Evolutionary conservation across 2,797 vertebrate genomes (phyloP).

Genomic region (Phyllotis vaccarum): DNA sequence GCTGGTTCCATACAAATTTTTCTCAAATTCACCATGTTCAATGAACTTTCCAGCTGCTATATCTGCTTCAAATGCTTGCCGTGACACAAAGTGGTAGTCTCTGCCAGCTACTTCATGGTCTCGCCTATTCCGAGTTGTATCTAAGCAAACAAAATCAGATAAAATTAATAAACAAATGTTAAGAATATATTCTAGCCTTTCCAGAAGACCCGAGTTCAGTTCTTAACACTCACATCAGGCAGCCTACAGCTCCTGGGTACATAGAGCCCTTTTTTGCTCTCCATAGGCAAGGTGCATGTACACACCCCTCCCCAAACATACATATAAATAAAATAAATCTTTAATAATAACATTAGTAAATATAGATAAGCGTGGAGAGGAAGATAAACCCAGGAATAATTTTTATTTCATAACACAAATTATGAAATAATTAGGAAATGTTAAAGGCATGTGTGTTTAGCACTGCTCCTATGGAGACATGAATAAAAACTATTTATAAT

Average conservation of each 20-base stretch:
- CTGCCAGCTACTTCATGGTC: constrained; percentile 95
- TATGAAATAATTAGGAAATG: constrained; percentile 54
- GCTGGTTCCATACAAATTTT: constrained; percentile 97
- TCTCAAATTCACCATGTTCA: constrained; percentile 97
- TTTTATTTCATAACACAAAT: constrained; percentile 58
- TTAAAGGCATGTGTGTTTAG: constrained; percentile 42
- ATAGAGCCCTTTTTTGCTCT: background rate
- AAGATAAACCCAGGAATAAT: constrained; percentile 13
- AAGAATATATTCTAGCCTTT: background rate
- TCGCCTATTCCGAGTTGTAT: constrained; percentile 95
- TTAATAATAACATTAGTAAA: background rate
- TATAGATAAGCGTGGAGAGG: background rate
- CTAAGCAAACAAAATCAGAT: constrained; percentile 86
- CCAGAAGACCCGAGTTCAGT: background rate
- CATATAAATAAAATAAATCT: background rate
- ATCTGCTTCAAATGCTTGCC: constrained; percentile 96
- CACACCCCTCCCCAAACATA: background rate
- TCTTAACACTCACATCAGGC: too few species aligned
- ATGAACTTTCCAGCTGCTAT: constrained; percentile 96
- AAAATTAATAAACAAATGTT: background rate
- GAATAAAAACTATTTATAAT: constrained; percentile 39
- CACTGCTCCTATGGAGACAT: constrained; percentile 36
- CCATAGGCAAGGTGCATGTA: background rate
- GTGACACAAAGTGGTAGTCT: constrained; percentile 97
- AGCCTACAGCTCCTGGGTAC: background rate